Base-by-base conservation (phyloP, 2,113 vertebrate species). In the Bujurquina vittata region DNA sequence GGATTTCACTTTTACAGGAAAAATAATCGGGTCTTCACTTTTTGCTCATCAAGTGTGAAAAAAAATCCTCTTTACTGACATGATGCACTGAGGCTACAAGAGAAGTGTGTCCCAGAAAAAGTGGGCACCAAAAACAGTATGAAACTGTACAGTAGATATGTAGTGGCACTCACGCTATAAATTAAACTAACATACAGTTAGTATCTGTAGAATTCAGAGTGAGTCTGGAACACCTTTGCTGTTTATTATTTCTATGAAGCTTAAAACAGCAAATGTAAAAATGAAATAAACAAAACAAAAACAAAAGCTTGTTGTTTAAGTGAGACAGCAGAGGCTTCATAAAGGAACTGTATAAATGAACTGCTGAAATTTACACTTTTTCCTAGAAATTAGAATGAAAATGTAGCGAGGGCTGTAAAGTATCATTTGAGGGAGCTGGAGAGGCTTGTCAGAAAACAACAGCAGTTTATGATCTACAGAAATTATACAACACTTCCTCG, bases 221-320 rank as follows among this genome's bases (percentile, higher is more conserved):
- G 3, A 46, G 43, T 46, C 14, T 46, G 14, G 4, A 46, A 46
- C 43, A 46, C 12, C 7, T 23, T 7, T n/a, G 5, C 18, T 4
- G 1, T 62, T 15, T 0, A 20, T 63, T 22, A 2, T 0, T 22
- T 15, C 4, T 22, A 18, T 63, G 1, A 0, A 9, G 35, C 4
- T 43, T 43, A 65, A 65, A 22, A 1, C 22, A 63, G 22, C 22
- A 0, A 63, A 63, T 63, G 61, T 22, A 40, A 63, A 40, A 35
- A 37, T 37, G 12, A 37, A 5, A 15, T 10, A 18, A 4, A 62
- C 3, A 9, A 15, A 31, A 60, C 26, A 26, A 26, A 26, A 26
- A 26, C 26, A 60, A 60, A 60, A 18, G 26, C 43, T 37, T 8
- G 35, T 9, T n/a, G 60, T 62, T 63, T 63, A 37, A 37, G 61